Evolutionary conservation across 2,888 invertebrate species (phyloP), one percentile per base, ranked within the genome.

Genomic region (Gymnocheta viridis): DNA sequence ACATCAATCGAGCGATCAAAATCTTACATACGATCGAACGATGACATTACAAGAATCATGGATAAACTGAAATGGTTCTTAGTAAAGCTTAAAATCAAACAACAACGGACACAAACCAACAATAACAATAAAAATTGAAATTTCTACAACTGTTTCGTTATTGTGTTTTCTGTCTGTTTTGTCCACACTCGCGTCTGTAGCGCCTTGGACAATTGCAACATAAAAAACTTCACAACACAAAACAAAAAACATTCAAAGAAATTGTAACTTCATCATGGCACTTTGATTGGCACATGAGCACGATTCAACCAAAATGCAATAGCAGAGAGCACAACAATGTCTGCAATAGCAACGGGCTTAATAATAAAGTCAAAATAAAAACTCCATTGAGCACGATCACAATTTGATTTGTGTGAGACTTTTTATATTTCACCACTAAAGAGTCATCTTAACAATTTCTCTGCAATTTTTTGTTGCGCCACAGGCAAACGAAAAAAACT

Each of bases 91-190:
- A 19, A 29, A 44, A 4, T 22, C 29, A 27, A 24, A 12, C 56
- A 56, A 54, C 12, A 67, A 54, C 17, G 4, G 38, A 24, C 27
- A 12, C 17, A 32, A 19, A 24, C n/a, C n/a, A n/a, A 24, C 86
- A 88, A 87, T 10, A 88, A 87, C 86, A 72, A 84, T 76, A 82
- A 84, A 67, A 27, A 64, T 29, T 44, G 19, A 7, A 35, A 41
- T 60, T 76, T 62, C 49, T 66, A 41, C 74, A 81, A 76, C 64
- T 85, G 81, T 86, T 87, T 86, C 88, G 88, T 78, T 87, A 79
- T 82, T 81, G 78, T 87, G 87, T 85, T 87, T 84, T 86, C 88
- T 89, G 90, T 89, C 90, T 89, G 89, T 89, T 87, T 85, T 89
- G 90, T 89, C 90, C 89, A 89, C 90, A 90, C 90, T 87, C 86